phyloP scores from a whole-genome alignment of 2,797 vertebrate genomes.

The Echeneis naucrates region DNA sequence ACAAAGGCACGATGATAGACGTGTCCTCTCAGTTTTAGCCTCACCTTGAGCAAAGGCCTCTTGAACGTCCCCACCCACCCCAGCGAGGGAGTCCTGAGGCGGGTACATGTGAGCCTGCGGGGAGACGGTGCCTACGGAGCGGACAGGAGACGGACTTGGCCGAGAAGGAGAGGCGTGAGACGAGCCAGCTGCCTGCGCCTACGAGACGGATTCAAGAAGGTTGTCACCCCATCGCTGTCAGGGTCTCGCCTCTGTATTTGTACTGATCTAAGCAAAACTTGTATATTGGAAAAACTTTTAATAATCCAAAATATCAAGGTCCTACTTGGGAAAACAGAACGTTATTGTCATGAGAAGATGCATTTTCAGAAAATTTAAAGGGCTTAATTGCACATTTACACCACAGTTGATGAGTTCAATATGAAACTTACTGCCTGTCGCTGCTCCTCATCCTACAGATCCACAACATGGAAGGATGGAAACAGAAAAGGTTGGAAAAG shows the following conservation, averaged over 20 bases:
- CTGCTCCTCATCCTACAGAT: constrained; percentile 94
- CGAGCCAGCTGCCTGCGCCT: constrained; percentile 92
- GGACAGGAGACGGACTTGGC: constrained; percentile 85
- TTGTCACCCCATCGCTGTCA: neutral
- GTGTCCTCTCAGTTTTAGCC: neutral
- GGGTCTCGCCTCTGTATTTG: neutral
- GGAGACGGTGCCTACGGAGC: constrained; percentile 87
- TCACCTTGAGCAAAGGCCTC: constrained; percentile 93
- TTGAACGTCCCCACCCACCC: constrained; percentile 90
- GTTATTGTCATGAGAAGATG: neutral
- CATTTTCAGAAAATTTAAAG: neutral
- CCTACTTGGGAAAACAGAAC: neutral
- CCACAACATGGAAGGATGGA: constrained; percentile 69
- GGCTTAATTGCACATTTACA: constrained; percentile 14
- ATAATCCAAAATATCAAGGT: neutral
- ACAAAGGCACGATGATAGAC: neutral
- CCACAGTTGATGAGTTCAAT: constrained; percentile 21
- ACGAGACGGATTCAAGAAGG: constrained; percentile 14
- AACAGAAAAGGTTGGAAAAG: constrained; percentile 66
- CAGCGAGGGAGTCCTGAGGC: constrained; percentile 88
- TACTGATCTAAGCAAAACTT: neutral
- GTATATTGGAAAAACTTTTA: neutral
- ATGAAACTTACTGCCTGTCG: constrained; percentile 96
- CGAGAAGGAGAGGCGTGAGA: constrained; percentile 89
- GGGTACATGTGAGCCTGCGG: constrained; percentile 79